Conservation (phyloP, 1,140 invertebrate genomes). For the Drosophila novamexicana region DNA sequence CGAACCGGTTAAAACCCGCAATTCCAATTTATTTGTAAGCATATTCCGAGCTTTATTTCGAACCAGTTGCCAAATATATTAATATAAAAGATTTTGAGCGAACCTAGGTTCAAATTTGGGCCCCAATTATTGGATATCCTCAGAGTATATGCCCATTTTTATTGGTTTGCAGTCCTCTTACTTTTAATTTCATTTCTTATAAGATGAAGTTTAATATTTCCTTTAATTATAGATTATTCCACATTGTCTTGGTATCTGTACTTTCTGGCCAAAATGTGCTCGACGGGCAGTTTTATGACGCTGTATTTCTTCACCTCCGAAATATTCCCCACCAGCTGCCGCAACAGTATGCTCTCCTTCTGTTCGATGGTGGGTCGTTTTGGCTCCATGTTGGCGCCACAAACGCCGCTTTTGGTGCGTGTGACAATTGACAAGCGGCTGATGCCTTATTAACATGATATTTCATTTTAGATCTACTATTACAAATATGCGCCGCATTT, state of each 20-base stretch:
- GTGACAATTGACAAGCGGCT: background rate
- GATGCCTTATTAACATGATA: background rate
- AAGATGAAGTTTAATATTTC: background rate
- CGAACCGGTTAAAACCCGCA: too few species aligned
- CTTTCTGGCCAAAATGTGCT: slow-evolving; percentile 88
- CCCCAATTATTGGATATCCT: too few species aligned
- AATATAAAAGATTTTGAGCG: too few species aligned
- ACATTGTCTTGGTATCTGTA: slow-evolving; percentile 86
- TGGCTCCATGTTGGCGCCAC: slow-evolving; percentile 90
- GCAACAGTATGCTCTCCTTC: slow-evolving; percentile 87
- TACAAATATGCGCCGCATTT: slow-evolving; percentile 86
- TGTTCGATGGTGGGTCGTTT: slow-evolving; percentile 89
- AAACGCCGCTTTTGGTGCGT: slow-evolving; percentile 88
- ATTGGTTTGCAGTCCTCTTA: too few species aligned
- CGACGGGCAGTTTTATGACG: slow-evolving; percentile 88
- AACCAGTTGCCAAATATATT: too few species aligned
- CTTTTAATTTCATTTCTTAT: too few species aligned
- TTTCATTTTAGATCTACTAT: slow-evolving; percentile 84
- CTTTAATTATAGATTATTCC: slow-evolving; percentile 44
- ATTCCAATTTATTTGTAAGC: too few species aligned
- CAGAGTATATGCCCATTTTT: too few species aligned
- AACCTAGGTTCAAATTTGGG: too few species aligned
- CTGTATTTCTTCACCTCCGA: slow-evolving; percentile 90
- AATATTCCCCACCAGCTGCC: slow-evolving; percentile 89
- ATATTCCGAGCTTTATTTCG: too few species aligned